Evolutionary conservation across 2,888 invertebrate genomes (phyloP).

Genomic region (Ophion costatus): DNA sequence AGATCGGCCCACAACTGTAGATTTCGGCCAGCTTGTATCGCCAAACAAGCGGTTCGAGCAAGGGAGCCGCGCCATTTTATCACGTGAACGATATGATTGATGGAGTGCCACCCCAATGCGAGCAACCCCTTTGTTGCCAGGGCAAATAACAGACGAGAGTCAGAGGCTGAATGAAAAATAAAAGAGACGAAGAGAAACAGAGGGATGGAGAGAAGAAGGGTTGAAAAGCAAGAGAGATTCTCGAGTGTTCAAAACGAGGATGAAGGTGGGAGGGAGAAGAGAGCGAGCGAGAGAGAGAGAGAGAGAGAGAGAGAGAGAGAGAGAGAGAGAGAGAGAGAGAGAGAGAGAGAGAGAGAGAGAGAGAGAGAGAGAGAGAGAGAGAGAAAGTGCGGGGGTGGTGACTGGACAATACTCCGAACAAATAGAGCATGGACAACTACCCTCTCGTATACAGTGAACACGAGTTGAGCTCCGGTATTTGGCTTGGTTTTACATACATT

Average conservation of each 20-base stretch:
- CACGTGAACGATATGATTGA: constrained; percentile 54
- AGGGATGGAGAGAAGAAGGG: background rate
- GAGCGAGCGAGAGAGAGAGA: background rate
- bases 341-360: constrained; percentile 17
- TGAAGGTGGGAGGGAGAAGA: constrained; percentile 13
- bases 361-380: background rate
- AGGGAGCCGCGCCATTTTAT: constrained; percentile 42
- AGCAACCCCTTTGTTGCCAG: constrained; percentile 57
- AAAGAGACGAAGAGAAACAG: constrained; percentile 13
- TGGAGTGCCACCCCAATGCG: constrained; percentile 46
- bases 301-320: constrained; percentile 17
- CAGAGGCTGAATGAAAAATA: constrained; percentile 48
- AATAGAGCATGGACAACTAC: constrained; percentile 50
- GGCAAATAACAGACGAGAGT: constrained; percentile 56
- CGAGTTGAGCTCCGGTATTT: constrained; percentile 53
- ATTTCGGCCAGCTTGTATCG: background rate
- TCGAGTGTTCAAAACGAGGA: constrained; percentile 31
- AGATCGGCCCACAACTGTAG: constrained; percentile 1
- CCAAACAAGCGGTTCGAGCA: constrained; percentile 2
- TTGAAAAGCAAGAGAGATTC: constrained; percentile 16
- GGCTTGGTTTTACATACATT: constrained; percentile 65
- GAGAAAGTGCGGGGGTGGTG: background rate
- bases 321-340: background rate
- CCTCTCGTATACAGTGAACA: constrained; percentile 40
- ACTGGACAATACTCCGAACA: constrained; percentile 59